Conservation (phyloP, 2,888 invertebrate genomes). For the Brenthis ino region DNA sequence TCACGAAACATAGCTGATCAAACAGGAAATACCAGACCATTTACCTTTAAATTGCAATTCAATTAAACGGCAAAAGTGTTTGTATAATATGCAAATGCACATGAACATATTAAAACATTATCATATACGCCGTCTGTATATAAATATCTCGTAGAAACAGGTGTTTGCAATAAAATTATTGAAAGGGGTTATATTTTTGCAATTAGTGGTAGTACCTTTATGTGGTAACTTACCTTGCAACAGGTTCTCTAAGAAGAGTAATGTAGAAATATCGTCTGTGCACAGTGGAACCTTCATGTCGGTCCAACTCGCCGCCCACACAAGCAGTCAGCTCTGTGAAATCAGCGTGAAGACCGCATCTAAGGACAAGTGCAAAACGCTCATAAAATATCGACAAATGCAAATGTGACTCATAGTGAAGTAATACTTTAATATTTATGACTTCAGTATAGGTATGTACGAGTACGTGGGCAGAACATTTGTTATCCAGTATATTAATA, state of each 20-base stretch:
- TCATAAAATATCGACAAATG: conserved; percentile 18
- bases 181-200: too few species aligned
- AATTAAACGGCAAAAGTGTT: too few species aligned
- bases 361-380: conserved; percentile 49
- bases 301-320: conserved; percentile 94
- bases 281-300: conserved; percentile 91
- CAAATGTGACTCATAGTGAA: conserved; percentile 3
- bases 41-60: too few species aligned
- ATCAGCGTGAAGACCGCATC: conserved; percentile 98
- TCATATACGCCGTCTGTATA: too few species aligned
- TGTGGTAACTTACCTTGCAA: conserved; percentile 81
- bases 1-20: too few species aligned
- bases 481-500: background rate
- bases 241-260: conserved; percentile 96
- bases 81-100: too few species aligned
- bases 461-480: background rate
- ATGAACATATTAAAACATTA: too few species aligned
- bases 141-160: too few species aligned
- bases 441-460: background rate
- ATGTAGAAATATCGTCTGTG: conserved; percentile 97
- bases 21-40: too few species aligned
- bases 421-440: background rate
- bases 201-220: too few species aligned
- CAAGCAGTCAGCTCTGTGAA: conserved; percentile 97
- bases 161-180: too few species aligned